Base-by-base conservation (phyloP, 37 sponge, comb jelly and placozoan species). In the Chondrosia reniformis region DNA sequence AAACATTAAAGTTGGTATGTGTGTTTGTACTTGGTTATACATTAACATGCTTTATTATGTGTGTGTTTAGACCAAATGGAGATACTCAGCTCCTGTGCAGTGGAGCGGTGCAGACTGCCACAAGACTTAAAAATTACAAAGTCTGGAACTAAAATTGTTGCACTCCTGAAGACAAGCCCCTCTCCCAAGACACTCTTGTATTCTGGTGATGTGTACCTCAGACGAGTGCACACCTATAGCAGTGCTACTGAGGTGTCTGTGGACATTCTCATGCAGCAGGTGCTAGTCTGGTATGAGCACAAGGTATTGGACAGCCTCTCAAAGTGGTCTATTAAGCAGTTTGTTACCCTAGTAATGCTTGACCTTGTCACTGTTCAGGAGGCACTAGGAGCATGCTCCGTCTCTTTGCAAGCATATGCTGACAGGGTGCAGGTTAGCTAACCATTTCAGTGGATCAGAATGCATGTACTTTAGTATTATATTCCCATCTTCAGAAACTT, bases 291-390 rank as follows among this genome's bases (percentile, higher is more conserved):
- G 72, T 69, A 69, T 40, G 24, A 1, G 24, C 44, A 41, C 15
- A 37, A 2, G 17, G 42, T 69, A 22, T n/a, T 41, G 21, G n/a
- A 17, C 10, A 69, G 72, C 72, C 43, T 69, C 10, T 21, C 42
- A 34, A 69, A 69, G 72, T 69, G 72, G 72, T 69, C 72, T 17
- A 21, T 69, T 21, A 69, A 69, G 72, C 37, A 31, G 36, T 24
- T 69, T 7, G 15, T 69, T 10, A 69, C 72, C 3, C 72, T 69
- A n/a, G 32, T 44, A 43, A 44, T 69, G n/a, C 41, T n/a, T 31
- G 72, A 69, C 72, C n/a, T n/a, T n/a, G n/a, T n/a, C n/a, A n/a
- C n/a, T n/a, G n/a, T n/a, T n/a, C n/a, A n/a, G n/a, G n/a, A n/a
- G n/a, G n/a, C n/a, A n/a, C n/a, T n/a, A n/a, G n/a, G n/a, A n/a